Conservation (phyloP, 2,888 invertebrate species). For the Gastracanthus pulcherrimus region DNA sequence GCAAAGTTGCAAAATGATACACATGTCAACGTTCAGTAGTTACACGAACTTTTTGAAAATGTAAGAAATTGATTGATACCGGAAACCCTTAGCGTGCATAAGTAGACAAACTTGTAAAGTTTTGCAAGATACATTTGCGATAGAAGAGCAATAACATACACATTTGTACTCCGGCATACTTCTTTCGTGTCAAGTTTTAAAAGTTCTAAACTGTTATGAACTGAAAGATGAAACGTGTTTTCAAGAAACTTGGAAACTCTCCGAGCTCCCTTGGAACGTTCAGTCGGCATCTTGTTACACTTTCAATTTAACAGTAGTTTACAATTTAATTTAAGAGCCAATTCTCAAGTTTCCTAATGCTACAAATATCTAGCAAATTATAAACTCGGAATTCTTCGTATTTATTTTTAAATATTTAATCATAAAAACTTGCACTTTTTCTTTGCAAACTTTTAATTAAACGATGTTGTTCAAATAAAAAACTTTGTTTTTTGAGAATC, state of each 20-base stretch:
- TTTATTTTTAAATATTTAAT: too few relatives aligned
- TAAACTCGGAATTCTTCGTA: neutral
- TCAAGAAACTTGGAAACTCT: constrained; percentile 26
- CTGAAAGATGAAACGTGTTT: constrained; percentile 43
- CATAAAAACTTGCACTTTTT: too few relatives aligned
- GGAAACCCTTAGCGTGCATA: neutral
- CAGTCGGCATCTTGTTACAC: constrained; percentile 27
- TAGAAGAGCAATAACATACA: constrained; percentile 9
- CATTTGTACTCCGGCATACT: neutral
- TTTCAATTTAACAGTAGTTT: constrained; percentile 38
- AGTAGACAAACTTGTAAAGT: neutral
- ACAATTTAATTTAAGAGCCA: constrained; percentile 32
- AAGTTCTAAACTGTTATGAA: constrained; percentile 35
- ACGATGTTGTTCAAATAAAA: too few relatives aligned
- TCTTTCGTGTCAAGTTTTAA: constrained; percentile 27
- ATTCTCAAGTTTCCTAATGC: constrained; percentile 10
- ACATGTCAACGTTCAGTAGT: neutral
- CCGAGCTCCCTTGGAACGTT: constrained; percentile 19
- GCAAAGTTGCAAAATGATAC: too few relatives aligned
- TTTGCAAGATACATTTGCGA: neutral
- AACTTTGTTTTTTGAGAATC: too few relatives aligned
- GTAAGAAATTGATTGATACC: neutral
- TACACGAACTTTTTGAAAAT: neutral
- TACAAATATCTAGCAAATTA: neutral
- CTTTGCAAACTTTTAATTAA: too few relatives aligned